Conservation (phyloP, 1,140 invertebrate genomes). For the Samia ricini region DNA sequence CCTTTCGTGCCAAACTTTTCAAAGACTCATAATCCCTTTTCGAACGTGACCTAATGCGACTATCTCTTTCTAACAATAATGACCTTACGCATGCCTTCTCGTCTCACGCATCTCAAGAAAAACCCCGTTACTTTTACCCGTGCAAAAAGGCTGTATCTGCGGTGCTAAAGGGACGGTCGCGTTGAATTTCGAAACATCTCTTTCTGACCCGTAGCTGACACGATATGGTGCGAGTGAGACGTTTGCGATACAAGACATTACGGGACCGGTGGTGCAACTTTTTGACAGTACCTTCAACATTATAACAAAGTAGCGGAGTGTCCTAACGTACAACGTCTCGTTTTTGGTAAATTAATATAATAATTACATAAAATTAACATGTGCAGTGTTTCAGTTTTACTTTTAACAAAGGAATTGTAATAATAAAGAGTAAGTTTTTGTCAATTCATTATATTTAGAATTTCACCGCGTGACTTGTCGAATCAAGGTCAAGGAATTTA, state of each 20-base stretch:
- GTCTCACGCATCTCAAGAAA: slow-evolving; percentile 70
- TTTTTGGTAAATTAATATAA: slow-evolving; percentile 28
- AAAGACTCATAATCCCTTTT: neutral
- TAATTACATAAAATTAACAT: slow-evolving; percentile 37
- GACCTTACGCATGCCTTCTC: slow-evolving; percentile 44
- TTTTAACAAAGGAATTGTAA: slow-evolving; percentile 20
- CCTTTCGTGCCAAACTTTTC: neutral
- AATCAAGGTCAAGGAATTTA: neutral
- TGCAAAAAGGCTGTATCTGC: slow-evolving; percentile 75
- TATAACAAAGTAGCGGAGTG: slow-evolving; percentile 50
- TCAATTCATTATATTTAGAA: neutral
- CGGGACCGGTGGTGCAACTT: slow-evolving; percentile 65
- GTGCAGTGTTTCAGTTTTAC: slow-evolving; percentile 21
- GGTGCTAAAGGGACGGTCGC: slow-evolving; percentile 21
- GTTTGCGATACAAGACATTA: slow-evolving; percentile 35
- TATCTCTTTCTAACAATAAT: slow-evolving; percentile 42
- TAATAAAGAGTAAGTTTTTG: neutral
- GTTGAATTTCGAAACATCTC: slow-evolving; percentile 25
- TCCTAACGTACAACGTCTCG: slow-evolving; percentile 21
- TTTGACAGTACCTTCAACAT: slow-evolving; percentile 61
- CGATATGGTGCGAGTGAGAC: slow-evolving; percentile 16
- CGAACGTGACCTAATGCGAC: slow-evolving; percentile 1
- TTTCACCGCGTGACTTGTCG: neutral
- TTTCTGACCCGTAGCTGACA: slow-evolving; percentile 21
- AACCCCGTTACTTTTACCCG: slow-evolving; percentile 74